These are phyloP conservation scores for Marcusenius ussheri DNA, from an alignment of 2,113 vertebrate genomes.

Conservation along the genomic window DNA sequence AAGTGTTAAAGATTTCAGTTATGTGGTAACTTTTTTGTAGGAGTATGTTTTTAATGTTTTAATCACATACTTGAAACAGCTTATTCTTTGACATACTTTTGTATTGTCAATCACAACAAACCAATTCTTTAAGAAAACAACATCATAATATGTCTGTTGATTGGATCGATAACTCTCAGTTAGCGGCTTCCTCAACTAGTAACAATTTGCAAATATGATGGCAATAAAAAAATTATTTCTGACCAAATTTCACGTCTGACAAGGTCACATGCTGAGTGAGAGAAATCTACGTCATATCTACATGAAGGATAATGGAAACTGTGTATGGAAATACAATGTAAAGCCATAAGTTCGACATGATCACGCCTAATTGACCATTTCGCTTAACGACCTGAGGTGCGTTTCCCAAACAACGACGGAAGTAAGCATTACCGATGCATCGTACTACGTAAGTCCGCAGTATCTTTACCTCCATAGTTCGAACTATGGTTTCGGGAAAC, in stretches of 20 bases:
- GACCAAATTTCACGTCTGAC: background rate
- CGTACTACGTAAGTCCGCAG: too few species aligned
- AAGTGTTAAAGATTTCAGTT: background rate
- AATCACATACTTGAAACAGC: background rate
- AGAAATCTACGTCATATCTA: too few species aligned
- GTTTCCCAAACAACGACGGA: too few species aligned
- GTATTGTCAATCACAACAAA: background rate
- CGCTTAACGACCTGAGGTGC: background rate
- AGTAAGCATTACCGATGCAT: too few species aligned
- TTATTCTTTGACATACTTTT: background rate
- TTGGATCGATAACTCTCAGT: background rate
- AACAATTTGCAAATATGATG: background rate
- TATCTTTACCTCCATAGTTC: too few species aligned
- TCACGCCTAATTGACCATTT: background rate
- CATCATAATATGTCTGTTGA: background rate
- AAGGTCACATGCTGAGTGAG: background rate
- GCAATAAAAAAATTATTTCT: background rate
- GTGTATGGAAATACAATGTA: background rate
- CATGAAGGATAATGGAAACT: background rate
- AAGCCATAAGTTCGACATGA: background rate
- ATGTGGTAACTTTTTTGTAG: background rate
- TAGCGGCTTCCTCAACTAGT: background rate
- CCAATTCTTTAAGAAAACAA: background rate
- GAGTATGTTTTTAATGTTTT: background rate
- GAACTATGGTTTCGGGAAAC: too few species aligned